Percentiles rank a stretch among this genome's conserved stretches.
These are phyloP conservation scores for Gephyroberyx darwinii DNA, from an alignment of 2,797 vertebrate species.

Conservation along the genomic window DNA sequence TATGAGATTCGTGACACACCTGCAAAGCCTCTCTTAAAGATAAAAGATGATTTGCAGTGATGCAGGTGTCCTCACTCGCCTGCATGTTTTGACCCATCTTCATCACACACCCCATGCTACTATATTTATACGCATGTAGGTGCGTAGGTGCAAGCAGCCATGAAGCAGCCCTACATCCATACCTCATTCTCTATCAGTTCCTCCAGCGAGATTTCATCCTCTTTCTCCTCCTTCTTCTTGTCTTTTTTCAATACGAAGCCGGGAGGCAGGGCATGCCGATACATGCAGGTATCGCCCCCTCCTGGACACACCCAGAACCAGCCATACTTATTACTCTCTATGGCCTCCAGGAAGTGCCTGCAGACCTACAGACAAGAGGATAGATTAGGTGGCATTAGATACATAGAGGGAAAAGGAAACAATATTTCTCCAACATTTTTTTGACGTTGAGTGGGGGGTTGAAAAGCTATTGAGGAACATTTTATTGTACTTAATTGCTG, in stretches of 20 bases:
- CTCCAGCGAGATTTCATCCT: constrained; percentile 96
- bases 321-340: constrained; percentile 97
- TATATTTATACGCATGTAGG: too few species aligned
- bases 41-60: not conserved
- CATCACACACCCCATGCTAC: not conserved
- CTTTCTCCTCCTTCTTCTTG: constrained; percentile 95
- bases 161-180: constrained; percentile 3
- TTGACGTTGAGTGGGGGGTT: too few species aligned
- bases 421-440: not conserved
- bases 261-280: constrained; percentile 94
- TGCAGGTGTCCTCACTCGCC: too few species aligned
- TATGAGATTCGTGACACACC: too few species aligned
- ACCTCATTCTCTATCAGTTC: constrained; percentile 98
- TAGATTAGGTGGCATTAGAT: not conserved
- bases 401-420: not conserved
- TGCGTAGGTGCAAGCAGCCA: too few species aligned
- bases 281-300: constrained; percentile 93
- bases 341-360: constrained; percentile 95
- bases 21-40: not conserved
- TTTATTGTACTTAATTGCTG: too few species aligned
- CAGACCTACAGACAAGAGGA: constrained; percentile 85
- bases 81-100: not conserved
- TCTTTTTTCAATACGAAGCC: constrained; percentile 97
- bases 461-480: too few species aligned
- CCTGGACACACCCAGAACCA: constrained; percentile 98